Conservation (phyloP, 2,888 invertebrate species). For the Leptogaster cylindrica region DNA sequence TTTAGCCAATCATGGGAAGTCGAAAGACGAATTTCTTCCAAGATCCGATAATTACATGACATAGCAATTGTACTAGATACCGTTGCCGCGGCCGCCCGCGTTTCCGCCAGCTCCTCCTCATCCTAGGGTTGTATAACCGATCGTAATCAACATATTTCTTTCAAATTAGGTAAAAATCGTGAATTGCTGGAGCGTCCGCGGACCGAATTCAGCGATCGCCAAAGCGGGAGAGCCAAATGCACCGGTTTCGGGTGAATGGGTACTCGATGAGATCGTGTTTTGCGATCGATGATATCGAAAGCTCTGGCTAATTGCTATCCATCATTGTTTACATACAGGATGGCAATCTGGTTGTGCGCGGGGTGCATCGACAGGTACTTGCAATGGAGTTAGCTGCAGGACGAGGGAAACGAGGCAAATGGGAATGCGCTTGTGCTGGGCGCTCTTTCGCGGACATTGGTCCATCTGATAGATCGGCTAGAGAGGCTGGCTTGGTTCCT, state of each 20-base stretch:
- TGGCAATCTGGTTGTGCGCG: neutral
- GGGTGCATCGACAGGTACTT: constrained; percentile 21
- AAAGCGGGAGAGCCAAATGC: constrained; percentile 10
- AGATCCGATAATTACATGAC: constrained; percentile 38
- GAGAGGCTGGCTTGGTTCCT: neutral
- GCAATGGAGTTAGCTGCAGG: neutral
- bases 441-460: neutral
- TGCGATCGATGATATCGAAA: constrained; percentile 41
- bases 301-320: constrained; percentile 40
- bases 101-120: constrained; percentile 27
- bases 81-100: constrained; percentile 28
- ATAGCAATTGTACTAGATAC: constrained; percentile 34
- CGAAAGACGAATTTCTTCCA: constrained; percentile 23
- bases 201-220: constrained; percentile 1
- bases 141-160: constrained; percentile 42
- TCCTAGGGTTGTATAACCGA: constrained; percentile 39
- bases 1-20: constrained; percentile 25
- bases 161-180: constrained; percentile 41
- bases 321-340: constrained; percentile 40
- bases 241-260: constrained; percentile 33
- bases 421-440: too few species aligned
- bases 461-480: constrained; percentile 4
- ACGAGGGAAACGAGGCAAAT: neutral
- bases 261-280: constrained; percentile 42
- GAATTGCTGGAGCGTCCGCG: constrained; percentile 28